Evolutionary conservation across 2,888 invertebrate genomes (phyloP).

Genomic region (Aphidius colemani): DNA sequence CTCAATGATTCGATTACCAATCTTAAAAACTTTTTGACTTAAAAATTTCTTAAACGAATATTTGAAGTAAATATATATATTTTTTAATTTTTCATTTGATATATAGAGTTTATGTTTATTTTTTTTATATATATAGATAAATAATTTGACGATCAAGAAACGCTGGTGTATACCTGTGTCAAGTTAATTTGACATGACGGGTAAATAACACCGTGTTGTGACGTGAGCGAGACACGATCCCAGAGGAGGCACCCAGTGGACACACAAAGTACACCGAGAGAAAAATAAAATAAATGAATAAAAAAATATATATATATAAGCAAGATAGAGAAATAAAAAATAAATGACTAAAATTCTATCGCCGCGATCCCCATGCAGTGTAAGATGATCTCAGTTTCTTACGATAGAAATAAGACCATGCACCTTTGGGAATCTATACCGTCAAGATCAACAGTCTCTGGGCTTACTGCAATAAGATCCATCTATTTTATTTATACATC

Average conservation of each 20-base stretch:
- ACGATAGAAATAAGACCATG: conserved; percentile 40
- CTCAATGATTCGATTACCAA: conserved; percentile 37
- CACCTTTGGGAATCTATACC: neutral
- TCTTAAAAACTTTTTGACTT: conserved; percentile 1
- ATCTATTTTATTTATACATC: too few relatives aligned
- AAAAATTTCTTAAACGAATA: conserved; percentile 9
- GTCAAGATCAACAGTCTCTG: conserved; percentile 8
- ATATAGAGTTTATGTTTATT: neutral
- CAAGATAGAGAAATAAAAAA: conserved; percentile 16
- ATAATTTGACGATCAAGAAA: neutral
- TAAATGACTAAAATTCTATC: conserved; percentile 30
- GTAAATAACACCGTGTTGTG: conserved; percentile 53
- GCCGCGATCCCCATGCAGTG: conserved; percentile 30
- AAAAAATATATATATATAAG: neutral
- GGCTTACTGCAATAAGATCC: neutral
- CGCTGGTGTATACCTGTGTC: conserved; percentile 31
- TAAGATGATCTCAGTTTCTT: conserved; percentile 53
- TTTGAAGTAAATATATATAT: conserved; percentile 11
- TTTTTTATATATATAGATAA: neutral
- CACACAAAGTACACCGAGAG: conserved; percentile 13
- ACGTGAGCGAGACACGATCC: conserved; percentile 42
- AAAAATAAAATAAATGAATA: neutral
- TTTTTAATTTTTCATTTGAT: conserved; percentile 2
- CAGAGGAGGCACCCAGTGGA: conserved; percentile 16
- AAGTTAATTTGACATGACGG: conserved; percentile 56